A percentile compares a stretch with the other conserved stretches of the same genome.
phyloP scores from a whole-genome alignment of 2,888 invertebrate species.

The Oscheius onirici region DNA sequence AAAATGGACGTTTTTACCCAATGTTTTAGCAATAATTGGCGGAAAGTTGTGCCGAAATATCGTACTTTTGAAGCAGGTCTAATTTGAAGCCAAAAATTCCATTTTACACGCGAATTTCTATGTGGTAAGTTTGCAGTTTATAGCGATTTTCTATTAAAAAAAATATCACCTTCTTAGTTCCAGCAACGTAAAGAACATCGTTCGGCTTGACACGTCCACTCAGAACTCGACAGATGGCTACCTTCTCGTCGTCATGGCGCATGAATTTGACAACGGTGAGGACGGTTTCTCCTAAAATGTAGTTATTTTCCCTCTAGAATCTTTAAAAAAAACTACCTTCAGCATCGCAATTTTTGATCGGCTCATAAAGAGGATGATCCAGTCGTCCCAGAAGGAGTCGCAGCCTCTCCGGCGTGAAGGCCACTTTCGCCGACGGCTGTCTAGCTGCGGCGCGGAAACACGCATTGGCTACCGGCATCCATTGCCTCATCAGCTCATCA shows the following conservation, averaged over 20 bases:
- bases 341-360: constrained; percentile 36
- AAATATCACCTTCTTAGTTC: constrained; percentile 10
- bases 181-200: constrained; percentile 32
- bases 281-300: constrained; percentile 37
- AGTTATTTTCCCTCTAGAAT: neutral
- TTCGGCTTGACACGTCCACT: constrained; percentile 54
- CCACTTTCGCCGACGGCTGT: constrained; percentile 47
- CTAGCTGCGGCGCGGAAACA: constrained; percentile 58
- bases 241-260: constrained; percentile 39
- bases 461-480: constrained; percentile 66
- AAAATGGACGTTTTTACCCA: neutral
- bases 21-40: too few species aligned
- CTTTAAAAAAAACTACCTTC: constrained; percentile 18
- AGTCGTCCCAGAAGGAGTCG: constrained; percentile 40
- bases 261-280: constrained; percentile 64
- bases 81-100: too few species aligned
- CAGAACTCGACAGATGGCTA: constrained; percentile 63
- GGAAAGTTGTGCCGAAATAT: too few species aligned
- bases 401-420: constrained; percentile 37
- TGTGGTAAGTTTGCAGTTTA: too few species aligned
- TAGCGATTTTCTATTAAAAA: neutral
- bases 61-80: neutral
- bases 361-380: constrained; percentile 40
- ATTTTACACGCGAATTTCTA: too few species aligned
- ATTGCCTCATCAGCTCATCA: constrained; percentile 65